Base-by-base conservation (phyloP, 2,797 vertebrate species). In the Petrocephalus sullivani region DNA sequence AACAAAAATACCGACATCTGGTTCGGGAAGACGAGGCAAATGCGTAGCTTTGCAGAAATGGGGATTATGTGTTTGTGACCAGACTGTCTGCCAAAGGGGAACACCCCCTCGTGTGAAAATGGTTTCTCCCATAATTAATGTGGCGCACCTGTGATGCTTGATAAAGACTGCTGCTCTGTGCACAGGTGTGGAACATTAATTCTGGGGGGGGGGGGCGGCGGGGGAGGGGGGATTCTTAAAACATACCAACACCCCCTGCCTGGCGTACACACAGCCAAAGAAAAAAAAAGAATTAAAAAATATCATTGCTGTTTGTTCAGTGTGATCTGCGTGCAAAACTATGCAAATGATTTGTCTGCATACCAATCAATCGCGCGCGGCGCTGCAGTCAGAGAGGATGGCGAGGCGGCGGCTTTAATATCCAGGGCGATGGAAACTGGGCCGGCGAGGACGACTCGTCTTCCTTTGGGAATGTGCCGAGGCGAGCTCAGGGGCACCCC, bases 121-220 rank as follows among this genome's bases (percentile, higher is more conserved):
- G 95, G 95, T 95, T 95, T 96, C 94, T 95, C 92, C 95, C 94
- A 95, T 94, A 96, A 96, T 96, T 96, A 96, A 96, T 95, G 95
- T 94, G 94, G 94, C 94, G 93, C 96, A 96, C 96, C 96, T 96
- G 96, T 95, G 95, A 96, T 96, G 95, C 95, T 95, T 93, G 95
- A 96, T 96, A 96, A 96, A 96, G 95, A 94, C 94, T 93, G 94
- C 93, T 92, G 94, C 94, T 93, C 95, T 95, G 94, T 95, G 95
- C 95, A 96, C 96, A 96, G 96, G 96, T 96, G 96, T 95, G 95
- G 95, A 96, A 96, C 95, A 96, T 96, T 96, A 96, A 95, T 96
- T 96, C 95, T 96, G 56, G 85, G 85, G 85, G 84, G 84, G 46
- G 85, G 85, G n/a, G 85, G 64, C 28, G 12, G 64, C 28, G 28